These are phyloP conservation scores for Labroides dimidiatus DNA, from an alignment of 2,797 vertebrate species.

Conservation along the genomic window DNA sequence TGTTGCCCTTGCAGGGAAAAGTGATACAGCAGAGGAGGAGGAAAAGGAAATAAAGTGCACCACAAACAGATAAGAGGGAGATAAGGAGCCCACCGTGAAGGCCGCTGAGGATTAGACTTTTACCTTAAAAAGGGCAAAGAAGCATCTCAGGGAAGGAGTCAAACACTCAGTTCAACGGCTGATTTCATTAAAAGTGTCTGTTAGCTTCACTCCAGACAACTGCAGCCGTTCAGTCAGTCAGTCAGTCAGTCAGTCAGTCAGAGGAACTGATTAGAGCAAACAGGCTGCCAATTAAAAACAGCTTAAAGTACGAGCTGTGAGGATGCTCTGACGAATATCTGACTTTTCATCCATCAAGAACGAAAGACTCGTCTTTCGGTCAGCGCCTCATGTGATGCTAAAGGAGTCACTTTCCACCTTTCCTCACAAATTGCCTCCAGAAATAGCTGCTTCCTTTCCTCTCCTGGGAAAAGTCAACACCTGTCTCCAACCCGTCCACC, in stretches of 20 bases:
- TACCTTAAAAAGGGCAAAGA: conserved; percentile 36
- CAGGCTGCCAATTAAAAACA: conserved; percentile 22
- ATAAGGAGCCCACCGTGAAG: conserved; percentile 61
- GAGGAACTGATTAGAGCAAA: conserved; percentile 39
- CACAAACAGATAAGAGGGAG: conserved; percentile 74
- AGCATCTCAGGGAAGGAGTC: conserved; percentile 42
- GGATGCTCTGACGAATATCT: conserved; percentile 43
- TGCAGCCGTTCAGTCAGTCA: conserved; percentile 42
- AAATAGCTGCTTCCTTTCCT: conserved; percentile 13
- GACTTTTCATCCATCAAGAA: conserved; percentile 55
- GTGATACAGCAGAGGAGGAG: conserved; percentile 71
- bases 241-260: conserved; percentile 54
- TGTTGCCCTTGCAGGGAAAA: conserved; percentile 82
- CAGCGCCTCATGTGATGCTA: conserved; percentile 44
- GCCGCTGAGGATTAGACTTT: conserved; percentile 48
- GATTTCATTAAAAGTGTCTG: conserved; percentile 14
- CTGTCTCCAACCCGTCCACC: conserved; percentile 19
- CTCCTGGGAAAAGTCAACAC: conserved; percentile 36
- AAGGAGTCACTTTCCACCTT: conserved; percentile 27
- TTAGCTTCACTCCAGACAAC: conserved; percentile 3
- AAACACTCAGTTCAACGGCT: conserved; percentile 16
- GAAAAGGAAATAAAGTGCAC: conserved; percentile 74
- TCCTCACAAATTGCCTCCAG: conserved; percentile 18
- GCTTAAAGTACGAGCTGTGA: conserved; percentile 19
- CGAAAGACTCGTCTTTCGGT: conserved; percentile 43